These are phyloP conservation scores for Sesamia nonagrioides DNA, from an alignment of 1,140 invertebrate genomes.

Conservation along the genomic window DNA sequence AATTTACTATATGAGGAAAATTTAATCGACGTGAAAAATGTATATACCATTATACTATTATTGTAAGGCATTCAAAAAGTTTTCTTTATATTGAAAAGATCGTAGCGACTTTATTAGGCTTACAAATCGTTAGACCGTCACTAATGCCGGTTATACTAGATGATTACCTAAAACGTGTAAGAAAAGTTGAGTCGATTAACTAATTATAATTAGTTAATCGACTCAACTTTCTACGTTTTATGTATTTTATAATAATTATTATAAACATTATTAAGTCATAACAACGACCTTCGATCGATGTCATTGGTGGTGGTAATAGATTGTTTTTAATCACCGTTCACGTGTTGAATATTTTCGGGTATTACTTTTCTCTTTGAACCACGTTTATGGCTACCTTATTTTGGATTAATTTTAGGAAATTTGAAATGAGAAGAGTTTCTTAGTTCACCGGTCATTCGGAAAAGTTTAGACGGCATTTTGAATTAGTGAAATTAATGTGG, in stretches of 20 bases:
- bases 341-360: neutral
- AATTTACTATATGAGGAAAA: neutral
- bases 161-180: neutral
- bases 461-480: no score
- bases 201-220: no score
- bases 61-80: neutral
- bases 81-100: neutral
- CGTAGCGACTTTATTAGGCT: conserved; percentile 2
- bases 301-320: neutral
- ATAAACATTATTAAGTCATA: conserved; percentile 41
- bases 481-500: no score
- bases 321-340: neutral
- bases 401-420: no score
- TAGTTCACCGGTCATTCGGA: no score
- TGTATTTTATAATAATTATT: conserved; percentile 63
- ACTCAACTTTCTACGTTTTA: no score
- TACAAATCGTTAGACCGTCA: conserved; percentile 6
- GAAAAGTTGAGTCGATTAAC: neutral
- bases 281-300: conserved; percentile 64
- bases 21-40: neutral
- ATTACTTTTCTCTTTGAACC: no score
- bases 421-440: no score
- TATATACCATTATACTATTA: neutral
- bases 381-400: no score
- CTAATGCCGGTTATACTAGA: conserved; percentile 8